These are phyloP conservation scores for Drosophila dunni DNA, from an alignment of 1,140 invertebrate genomes.

Conservation along the genomic window DNA sequence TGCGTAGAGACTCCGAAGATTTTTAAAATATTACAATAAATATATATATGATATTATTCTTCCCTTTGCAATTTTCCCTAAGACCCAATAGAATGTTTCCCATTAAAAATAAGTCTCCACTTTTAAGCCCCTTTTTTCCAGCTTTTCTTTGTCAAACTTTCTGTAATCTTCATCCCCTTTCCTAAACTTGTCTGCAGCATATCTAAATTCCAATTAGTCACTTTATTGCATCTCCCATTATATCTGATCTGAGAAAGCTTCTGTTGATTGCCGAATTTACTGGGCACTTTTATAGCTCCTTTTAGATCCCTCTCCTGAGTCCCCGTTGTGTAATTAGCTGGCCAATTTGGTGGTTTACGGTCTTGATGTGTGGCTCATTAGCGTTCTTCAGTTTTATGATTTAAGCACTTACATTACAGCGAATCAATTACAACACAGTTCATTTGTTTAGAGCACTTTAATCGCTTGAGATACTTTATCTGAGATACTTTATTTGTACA, in stretches of 20 bases:
- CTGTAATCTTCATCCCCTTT: background rate
- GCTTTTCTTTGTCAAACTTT: background rate
- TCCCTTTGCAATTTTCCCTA: too few species aligned
- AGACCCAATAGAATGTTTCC: too few species aligned
- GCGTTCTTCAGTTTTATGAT: slow-evolving; percentile 24
- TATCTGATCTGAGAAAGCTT: background rate
- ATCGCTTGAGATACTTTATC: background rate
- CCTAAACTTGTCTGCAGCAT: background rate
- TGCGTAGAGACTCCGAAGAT: too few species aligned
- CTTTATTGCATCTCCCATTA: background rate
- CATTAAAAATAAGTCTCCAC: too few species aligned
- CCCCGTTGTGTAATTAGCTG: slow-evolving; percentile 16
- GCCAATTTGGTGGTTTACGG: slow-evolving; percentile 15
- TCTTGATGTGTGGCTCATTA: slow-evolving; percentile 29
- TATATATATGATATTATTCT: too few species aligned
- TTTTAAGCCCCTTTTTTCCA: background rate
- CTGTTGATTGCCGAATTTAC: slow-evolving; percentile 16
- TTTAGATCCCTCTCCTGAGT: background rate
- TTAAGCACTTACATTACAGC: background rate
- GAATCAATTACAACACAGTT: slow-evolving; percentile 9
- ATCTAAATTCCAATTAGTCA: slow-evolving; percentile 8
- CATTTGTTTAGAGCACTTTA: background rate
- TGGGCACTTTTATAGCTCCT: background rate
- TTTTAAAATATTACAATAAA: too few species aligned
- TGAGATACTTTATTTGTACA: too few species aligned